These are phyloP conservation scores for Lagodon rhomboides DNA, from an alignment of 2,797 vertebrate species.

Conservation along the genomic window DNA sequence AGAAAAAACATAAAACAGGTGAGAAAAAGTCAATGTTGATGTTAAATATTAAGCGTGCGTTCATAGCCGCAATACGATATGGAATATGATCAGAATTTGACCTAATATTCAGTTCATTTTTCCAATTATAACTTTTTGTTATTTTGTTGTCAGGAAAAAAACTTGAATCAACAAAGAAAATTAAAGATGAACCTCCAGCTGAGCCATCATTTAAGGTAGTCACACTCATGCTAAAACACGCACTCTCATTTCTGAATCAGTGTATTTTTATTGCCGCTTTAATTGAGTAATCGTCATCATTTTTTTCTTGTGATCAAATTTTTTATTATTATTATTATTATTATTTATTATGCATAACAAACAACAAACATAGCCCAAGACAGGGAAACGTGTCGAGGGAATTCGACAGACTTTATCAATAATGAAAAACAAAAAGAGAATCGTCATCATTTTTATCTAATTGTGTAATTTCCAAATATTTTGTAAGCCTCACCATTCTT, in stretches of 20 bases:
- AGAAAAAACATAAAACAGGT: conserved; percentile 94
- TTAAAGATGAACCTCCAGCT: conserved; percentile 83
- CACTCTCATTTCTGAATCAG: not conserved
- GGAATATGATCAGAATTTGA: not conserved
- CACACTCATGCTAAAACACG: not conserved
- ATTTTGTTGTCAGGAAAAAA: conserved; percentile 89
- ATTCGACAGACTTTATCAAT: too few relatives aligned
- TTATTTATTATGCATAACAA: too few relatives aligned
- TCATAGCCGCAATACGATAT: not conserved
- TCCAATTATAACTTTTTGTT: not conserved
- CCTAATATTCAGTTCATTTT: not conserved
- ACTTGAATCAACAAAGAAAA: conserved; percentile 87
- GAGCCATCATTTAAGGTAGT: conserved; percentile 94
- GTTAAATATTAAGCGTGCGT: not conserved
- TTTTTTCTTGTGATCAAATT: too few relatives aligned
- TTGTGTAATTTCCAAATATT: not conserved
- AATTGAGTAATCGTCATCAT: not conserved
- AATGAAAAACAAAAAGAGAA: too few relatives aligned
- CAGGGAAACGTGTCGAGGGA: too few relatives aligned
- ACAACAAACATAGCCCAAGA: too few relatives aligned
- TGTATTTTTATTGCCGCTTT: not conserved
- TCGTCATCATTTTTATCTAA: not conserved
- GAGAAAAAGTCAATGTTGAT: conserved; percentile 62
- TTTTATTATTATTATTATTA: too few relatives aligned
- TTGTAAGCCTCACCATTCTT: not conserved